Base-by-base conservation (phyloP, 2,888 invertebrate species). In the Amphipoea lucens region DNA sequence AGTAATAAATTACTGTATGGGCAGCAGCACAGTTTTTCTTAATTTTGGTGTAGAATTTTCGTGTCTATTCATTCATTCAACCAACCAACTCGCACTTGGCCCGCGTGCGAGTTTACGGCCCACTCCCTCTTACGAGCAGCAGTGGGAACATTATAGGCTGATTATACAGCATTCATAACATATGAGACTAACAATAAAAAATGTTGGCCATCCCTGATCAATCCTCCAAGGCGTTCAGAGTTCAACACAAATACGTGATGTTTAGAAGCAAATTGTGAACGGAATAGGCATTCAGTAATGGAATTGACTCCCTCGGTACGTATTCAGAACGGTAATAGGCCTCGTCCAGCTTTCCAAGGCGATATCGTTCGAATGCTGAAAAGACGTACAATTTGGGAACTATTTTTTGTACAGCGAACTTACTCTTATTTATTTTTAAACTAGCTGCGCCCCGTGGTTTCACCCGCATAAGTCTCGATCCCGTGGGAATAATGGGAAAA, bases 241-340 rank as follows among this genome's bases (percentile, higher is more conserved):
- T 73, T 65, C 68, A 68, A 77, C 65, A 42, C 48, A 71, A 73
- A 78, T 77, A 84, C 84, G 74, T 74, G 85, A 84, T 73, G 77
- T 83, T 78, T 71, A 77, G 71, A 42, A 78, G 78, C 70, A 87
- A 76, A 87, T 79, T 83, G 86, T 77, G 57, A 77, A 36, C 48
- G 68, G 57, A 87, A 87, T 78, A 83, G 75, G 72, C 40, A 79
- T 82, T 66, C 74, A 76, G 72, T 66, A 79, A 81, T 79, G 70
- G 72, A 79, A 88, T 89, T 86, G 85, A 83, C 60, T 83, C 76
- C 68, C 79, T 70, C 76, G 76, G 76, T 82, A 77, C 80, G 74
- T 78, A 85, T 87, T 89, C 78, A 87, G 71, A 66, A 73, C 70
- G 57, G 70, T 79, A 83, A 88, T 74, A 87, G 62, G 63, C 68